A percentile compares a stretch with the other conserved stretches of the same genome.
These are phyloP conservation scores for Cataglyphis rosenhaueri DNA, from an alignment of 2,888 invertebrate genomes.

Conservation along the genomic window DNA sequence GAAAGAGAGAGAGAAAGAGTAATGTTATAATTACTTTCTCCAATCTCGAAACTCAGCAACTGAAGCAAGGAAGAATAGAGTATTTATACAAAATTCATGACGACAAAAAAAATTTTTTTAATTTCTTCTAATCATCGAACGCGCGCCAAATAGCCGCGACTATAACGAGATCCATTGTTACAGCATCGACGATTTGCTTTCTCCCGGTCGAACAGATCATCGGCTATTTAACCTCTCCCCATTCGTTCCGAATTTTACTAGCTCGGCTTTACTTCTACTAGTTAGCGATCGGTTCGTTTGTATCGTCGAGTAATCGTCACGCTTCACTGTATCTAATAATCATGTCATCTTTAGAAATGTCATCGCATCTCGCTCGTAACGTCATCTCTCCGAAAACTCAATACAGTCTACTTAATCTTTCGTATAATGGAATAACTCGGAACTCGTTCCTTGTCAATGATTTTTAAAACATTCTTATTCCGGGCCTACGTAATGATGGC, in stretches of 20 bases:
- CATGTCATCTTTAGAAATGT: slow-evolving; percentile 36
- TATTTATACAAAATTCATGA: background rate
- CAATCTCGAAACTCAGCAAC: background rate
- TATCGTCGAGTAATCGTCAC: slow-evolving; percentile 38
- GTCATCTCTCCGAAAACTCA: slow-evolving; percentile 10
- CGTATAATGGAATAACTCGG: background rate
- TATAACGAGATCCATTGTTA: slow-evolving; percentile 19
- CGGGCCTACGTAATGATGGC: background rate
- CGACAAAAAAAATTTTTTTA: background rate
- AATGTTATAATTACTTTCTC: background rate
- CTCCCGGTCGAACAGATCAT: slow-evolving; percentile 30
- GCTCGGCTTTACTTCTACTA: slow-evolving; percentile 19
- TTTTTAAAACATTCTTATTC: background rate
- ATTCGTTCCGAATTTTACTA: slow-evolving; percentile 17
- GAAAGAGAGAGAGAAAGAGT: background rate
- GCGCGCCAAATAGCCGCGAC: background rate
- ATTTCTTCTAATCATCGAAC: background rate
- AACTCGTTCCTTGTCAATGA: background rate
- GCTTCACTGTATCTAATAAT: slow-evolving; percentile 51
- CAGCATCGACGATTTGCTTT: slow-evolving; percentile 36
- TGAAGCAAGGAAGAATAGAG: background rate
- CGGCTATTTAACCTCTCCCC: slow-evolving; percentile 22
- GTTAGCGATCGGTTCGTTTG: slow-evolving; percentile 5
- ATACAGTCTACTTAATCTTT: background rate
- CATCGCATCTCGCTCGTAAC: slow-evolving; percentile 5